These are phyloP conservation scores for Enteromius mattozi DNA, from an alignment of 2,797 vertebrate species.

Conservation along the genomic window DNA sequence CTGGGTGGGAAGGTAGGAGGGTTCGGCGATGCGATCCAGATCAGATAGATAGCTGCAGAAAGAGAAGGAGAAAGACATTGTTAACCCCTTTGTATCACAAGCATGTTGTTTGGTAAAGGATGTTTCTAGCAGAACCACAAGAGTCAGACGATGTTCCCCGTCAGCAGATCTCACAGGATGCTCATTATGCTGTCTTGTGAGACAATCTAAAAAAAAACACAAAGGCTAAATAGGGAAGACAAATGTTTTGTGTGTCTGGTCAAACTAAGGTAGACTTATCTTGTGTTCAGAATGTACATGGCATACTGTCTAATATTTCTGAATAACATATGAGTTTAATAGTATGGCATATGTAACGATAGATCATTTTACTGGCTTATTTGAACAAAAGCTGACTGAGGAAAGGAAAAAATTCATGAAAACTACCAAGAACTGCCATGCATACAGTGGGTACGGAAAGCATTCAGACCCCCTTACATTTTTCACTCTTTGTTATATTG, in stretches of 20 bases:
- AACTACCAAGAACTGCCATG: neutral
- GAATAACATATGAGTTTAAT: neutral
- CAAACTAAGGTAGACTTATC: conserved; percentile 1
- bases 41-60: conserved; percentile 83
- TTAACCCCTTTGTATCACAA: conserved; percentile 45
- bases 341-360: too few species aligned
- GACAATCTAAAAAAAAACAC: conserved; percentile 1
- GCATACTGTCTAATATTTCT: neutral
- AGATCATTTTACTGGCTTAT: neutral
- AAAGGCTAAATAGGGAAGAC: conserved; percentile 9
- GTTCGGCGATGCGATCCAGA: conserved; percentile 83
- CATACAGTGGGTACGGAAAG: too few species aligned
- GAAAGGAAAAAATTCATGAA: neutral
- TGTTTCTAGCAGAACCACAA: neutral
- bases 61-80: conserved; percentile 55
- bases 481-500: too few species aligned
- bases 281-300: neutral
- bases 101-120: neutral
- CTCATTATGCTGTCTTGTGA: conserved; percentile 12
- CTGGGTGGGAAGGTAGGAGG: conserved; percentile 85
- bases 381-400: too few species aligned
- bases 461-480: too few species aligned
- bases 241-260: neutral
- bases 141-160: neutral
- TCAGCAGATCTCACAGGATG: conserved; percentile 18